These are phyloP conservation scores for Cranoglanis bouderius DNA, from an alignment of 2,113 vertebrate species.

Conservation along the genomic window DNA sequence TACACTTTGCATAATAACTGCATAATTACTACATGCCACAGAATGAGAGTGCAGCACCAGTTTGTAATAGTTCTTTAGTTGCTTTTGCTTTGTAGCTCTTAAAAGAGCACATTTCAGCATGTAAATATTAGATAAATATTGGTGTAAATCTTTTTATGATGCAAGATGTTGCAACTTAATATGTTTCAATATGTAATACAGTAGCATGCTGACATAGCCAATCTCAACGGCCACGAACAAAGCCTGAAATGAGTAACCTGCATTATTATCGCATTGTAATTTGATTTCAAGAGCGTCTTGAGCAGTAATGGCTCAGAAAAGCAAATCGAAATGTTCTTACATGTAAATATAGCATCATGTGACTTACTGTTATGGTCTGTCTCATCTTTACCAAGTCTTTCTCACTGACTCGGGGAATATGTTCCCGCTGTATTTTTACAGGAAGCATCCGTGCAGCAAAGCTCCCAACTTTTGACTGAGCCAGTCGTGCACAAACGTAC, in stretches of 20 bases:
- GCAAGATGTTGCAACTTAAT: conserved; percentile 1
- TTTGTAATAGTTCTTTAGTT: neutral
- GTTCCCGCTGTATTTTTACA: conserved; percentile 73
- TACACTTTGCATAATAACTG: conserved; percentile 1
- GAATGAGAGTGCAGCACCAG: neutral
- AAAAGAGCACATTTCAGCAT: neutral
- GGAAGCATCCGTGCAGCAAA: conserved; percentile 66
- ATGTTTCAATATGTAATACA: conserved; percentile 3
- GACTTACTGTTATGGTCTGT: neutral
- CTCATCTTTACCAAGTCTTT: neutral
- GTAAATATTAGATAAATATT: neutral
- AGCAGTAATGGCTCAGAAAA: no score
- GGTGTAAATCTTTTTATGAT: neutral
- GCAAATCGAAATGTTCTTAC: neutral
- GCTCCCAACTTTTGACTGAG: conserved; percentile 64
- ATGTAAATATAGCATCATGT: neutral
- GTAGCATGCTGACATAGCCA: neutral
- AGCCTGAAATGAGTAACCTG: neutral
- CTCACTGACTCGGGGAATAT: conserved; percentile 61
- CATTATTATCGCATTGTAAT: neutral
- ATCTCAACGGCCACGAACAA: neutral
- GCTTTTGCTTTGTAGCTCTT: neutral
- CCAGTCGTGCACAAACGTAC: conserved; percentile 74
- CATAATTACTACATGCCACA: neutral
- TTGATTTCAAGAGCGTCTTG: neutral